Evolutionary conservation across 2,797 vertebrate genomes (phyloP), one percentile per base, ranked within the genome.

Genomic region (Acipenser oxyrinchus): DNA sequence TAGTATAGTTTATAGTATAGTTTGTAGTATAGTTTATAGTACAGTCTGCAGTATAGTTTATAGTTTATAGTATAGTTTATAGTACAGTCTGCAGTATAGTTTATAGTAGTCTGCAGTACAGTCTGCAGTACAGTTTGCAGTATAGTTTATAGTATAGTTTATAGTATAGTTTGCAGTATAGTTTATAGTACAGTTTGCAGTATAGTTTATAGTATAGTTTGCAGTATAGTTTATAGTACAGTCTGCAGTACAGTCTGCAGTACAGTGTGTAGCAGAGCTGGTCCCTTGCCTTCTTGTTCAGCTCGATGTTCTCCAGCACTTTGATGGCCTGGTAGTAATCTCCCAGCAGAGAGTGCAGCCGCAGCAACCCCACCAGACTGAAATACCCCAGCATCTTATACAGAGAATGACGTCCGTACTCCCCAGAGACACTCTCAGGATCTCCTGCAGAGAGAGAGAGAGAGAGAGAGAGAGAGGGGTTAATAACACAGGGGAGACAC

Each of bases 321-420:
- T 98, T 99, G 81, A 99, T 98, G 49, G 96, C 97, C 84, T 99
- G 96, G 84, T 98, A 99, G 76, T 99, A 99, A 84, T 99, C 96
- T 0, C 97, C 96, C 6, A 99, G 82, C 63, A 99, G 86, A 7
- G 97, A 99, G 78, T 99, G 96, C 68, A 99, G 90, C 13, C 96
- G 91, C 75, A 99, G 85, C 5, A 99, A 90, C 0, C 97, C 97
- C 51, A 99, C 97, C 79, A 99, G 82, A 80, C 97, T 99, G 84
- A 99, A 99, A 80, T 99, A 99, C 48, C 96, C 97, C 71, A 99
- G 80, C 97, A 99, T 99, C 84, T 99, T 99, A 73, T 99, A 99
- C 2, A 99, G 88, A 0, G 96, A 97, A 79, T 99, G 96, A 49
- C 97, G 93, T 0, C 97, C 97, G 23, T 99, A 99, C 69, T 99